A percentile compares a stretch with the other conserved stretches of the same genome.
Conservation (phyloP, 2,113 vertebrate genomes). For the Strix uralensis region DNA sequence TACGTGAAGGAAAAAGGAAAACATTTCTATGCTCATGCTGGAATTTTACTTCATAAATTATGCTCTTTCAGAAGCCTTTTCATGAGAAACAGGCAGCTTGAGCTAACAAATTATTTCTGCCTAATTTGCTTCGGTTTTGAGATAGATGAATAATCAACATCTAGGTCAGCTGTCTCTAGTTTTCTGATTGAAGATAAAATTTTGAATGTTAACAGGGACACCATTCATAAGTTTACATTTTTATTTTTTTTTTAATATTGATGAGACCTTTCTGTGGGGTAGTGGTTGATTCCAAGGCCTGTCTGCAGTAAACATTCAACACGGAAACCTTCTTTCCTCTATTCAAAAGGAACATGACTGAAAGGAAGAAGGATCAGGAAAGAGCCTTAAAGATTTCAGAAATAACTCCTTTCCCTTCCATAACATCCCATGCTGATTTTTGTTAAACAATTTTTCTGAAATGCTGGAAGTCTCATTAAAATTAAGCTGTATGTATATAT, state of each 20-base stretch:
- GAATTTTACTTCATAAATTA: slow-evolving; percentile 20
- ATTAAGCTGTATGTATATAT: background rate
- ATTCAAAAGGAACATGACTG: background rate
- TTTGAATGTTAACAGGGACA: background rate
- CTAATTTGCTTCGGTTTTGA: slow-evolving; percentile 5
- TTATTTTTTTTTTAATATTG: background rate
- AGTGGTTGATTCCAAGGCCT: background rate
- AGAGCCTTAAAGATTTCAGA: background rate
- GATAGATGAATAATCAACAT: background rate
- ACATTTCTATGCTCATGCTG: background rate
- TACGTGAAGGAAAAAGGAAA: background rate
- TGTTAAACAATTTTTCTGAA: background rate
- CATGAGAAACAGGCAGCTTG: background rate
- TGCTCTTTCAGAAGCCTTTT: slow-evolving; percentile 14
- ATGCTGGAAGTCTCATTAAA: background rate
- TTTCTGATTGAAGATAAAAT: background rate
- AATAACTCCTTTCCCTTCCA: background rate
- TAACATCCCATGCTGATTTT: background rate
- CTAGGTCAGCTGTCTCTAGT: background rate
- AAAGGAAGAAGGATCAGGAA: background rate
- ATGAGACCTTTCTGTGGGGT: background rate
- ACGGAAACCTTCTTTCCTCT: background rate
- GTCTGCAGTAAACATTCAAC: background rate
- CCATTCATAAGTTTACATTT: background rate
- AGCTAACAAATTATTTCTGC: slow-evolving; percentile 18